These are phyloP conservation scores for Drosophila hydei DNA, from an alignment of 1,140 invertebrate genomes.

Conservation along the genomic window DNA sequence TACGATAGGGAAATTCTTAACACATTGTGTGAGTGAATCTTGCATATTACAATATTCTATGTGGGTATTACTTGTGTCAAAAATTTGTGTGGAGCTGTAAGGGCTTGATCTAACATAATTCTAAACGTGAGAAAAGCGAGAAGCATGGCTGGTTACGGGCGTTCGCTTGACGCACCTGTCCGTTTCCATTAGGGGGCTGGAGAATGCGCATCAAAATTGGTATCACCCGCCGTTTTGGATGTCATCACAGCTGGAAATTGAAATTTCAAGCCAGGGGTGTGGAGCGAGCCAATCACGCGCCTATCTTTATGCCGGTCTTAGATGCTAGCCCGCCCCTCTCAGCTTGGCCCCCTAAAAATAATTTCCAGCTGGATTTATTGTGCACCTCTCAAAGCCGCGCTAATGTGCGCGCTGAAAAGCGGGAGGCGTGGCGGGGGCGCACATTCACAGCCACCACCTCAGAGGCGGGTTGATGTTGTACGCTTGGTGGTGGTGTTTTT, in stretches of 20 bases:
- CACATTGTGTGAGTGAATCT: no score
- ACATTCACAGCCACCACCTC: no score
- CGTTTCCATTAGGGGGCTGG: slow-evolving; percentile 61
- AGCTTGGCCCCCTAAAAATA: slow-evolving; percentile 55
- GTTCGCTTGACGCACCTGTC: slow-evolving; percentile 57
- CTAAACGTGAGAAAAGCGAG: slow-evolving; percentile 14
- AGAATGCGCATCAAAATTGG: slow-evolving; percentile 49
- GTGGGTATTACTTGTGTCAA: neutral
- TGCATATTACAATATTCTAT: no score
- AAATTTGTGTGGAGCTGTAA: neutral
- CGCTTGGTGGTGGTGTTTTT: neutral
- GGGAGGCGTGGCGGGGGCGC: neutral
- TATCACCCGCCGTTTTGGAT: slow-evolving; percentile 53
- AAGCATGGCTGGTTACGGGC: slow-evolving; percentile 8
- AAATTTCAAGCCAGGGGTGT: slow-evolving; percentile 42
- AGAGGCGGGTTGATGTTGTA: neutral
- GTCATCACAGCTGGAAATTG: slow-evolving; percentile 75
- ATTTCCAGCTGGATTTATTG: slow-evolving; percentile 77
- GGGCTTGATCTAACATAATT: slow-evolving; percentile 7
- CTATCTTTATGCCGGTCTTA: slow-evolving; percentile 46
- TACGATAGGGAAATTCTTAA: no score
- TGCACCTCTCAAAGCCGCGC: slow-evolving; percentile 58
- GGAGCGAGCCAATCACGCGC: slow-evolving; percentile 62
- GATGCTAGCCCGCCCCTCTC: neutral
- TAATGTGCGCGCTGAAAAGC: slow-evolving; percentile 73